A percentile compares a stretch with the other conserved stretches of the same genome.
phyloP scores from a whole-genome alignment of 2,113 vertebrate genomes.

The Neogobius melanostomus region DNA sequence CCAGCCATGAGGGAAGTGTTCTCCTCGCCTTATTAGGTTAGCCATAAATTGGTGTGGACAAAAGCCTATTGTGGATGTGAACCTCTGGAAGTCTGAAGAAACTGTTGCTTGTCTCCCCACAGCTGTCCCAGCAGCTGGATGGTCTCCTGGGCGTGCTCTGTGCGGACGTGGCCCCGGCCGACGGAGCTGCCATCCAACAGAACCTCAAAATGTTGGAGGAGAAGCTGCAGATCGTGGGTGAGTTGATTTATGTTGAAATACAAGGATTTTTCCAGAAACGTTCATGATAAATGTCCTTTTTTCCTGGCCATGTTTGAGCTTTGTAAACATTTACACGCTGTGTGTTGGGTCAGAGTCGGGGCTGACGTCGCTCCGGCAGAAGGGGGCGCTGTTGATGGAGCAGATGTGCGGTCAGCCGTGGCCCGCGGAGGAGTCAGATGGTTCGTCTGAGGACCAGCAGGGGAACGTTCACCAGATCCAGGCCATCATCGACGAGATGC shows the following conservation, averaged over 20 bases:
- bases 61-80: not conserved
- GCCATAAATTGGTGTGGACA: too few species aligned
- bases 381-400: constrained; percentile 90
- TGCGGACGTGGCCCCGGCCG: constrained; percentile 93
- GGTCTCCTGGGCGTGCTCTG: constrained; percentile 96
- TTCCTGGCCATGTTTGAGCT: not conserved
- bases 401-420: constrained; percentile 92
- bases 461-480: constrained; percentile 95
- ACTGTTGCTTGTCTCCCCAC: constrained; percentile 11
- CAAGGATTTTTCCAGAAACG: not conserved
- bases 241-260: constrained; percentile 44
- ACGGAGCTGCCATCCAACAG: constrained; percentile 95
- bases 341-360: constrained; percentile 62
- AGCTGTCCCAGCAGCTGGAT: constrained; percentile 97
- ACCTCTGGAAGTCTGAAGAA: not conserved
- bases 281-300: not conserved
- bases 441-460: constrained; percentile 88
- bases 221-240: constrained; percentile 96
- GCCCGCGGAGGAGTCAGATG: constrained; percentile 85
- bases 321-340: not conserved
- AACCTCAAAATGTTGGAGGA: constrained; percentile 97
- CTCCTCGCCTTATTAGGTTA: too few species aligned
- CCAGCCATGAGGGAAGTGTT: too few species aligned
- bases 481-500: constrained; percentile 97
- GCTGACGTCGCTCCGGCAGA: constrained; percentile 88